These are phyloP conservation scores for Chlorodrepanis virens DNA, from an alignment of 2,113 vertebrate genomes.

Conservation along the genomic window DNA sequence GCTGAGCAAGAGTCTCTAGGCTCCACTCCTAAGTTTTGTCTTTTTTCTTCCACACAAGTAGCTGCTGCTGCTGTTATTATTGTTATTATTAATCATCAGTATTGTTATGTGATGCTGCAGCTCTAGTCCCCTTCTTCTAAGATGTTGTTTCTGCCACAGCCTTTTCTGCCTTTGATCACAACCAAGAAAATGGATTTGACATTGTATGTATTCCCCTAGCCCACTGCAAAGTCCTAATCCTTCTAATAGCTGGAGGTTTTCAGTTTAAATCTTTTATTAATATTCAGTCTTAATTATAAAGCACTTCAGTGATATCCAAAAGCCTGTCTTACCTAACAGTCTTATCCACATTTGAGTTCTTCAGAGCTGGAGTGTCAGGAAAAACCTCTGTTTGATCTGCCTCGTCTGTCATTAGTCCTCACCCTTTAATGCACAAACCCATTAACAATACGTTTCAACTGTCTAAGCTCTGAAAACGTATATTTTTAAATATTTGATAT, in stretches of 20 bases:
- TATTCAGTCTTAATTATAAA: slow-evolving; percentile 65
- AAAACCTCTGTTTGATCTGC: slow-evolving; percentile 31
- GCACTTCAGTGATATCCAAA: slow-evolving; percentile 43
- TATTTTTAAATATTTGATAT: slow-evolving; percentile 1
- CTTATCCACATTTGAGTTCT: slow-evolving; percentile 46
- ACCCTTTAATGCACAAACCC: neutral
- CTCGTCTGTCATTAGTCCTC: neutral
- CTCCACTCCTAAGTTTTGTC: neutral
- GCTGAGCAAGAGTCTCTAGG: neutral
- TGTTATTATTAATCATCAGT: neutral
- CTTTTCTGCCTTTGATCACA: slow-evolving; percentile 30
- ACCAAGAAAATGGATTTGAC: slow-evolving; percentile 25
- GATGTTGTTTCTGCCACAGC: neutral
- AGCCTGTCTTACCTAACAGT: slow-evolving; percentile 58
- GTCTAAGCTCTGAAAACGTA: neutral
- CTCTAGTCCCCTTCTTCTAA: neutral
- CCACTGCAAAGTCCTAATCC: slow-evolving; percentile 47
- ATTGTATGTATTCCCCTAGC: neutral
- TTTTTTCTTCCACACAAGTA: neutral
- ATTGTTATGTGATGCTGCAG: neutral
- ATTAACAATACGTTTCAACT: neutral
- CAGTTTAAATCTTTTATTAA: slow-evolving; percentile 61
- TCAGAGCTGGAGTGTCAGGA: slow-evolving; percentile 21
- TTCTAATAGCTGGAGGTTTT: slow-evolving; percentile 57
- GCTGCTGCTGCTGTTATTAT: neutral